A percentile compares a stretch with the other conserved stretches of the same genome.
Evolutionary conservation across 2,888 invertebrate genomes (phyloP).

Genomic region (Athrips mouffetella): DNA sequence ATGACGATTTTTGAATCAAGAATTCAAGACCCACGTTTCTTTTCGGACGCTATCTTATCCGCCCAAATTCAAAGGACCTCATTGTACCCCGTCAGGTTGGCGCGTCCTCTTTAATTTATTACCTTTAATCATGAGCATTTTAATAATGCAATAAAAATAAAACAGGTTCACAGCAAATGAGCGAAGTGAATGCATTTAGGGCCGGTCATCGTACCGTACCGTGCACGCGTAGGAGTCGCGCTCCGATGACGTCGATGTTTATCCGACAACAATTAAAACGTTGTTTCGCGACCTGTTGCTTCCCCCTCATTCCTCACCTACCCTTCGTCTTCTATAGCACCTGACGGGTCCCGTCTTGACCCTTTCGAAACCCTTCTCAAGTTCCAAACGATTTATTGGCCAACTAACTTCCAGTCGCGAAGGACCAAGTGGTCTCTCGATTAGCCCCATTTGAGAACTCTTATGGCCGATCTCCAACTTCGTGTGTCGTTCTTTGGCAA

Average conservation of each 20-base stretch:
- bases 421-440: conserved; percentile 30
- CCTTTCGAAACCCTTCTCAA: conserved; percentile 39
- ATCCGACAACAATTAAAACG: conserved; percentile 72
- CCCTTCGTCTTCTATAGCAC: conserved; percentile 20
- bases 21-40: background rate
- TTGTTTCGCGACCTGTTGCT: conserved; percentile 76
- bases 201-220: conserved; percentile 66
- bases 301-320: conserved; percentile 37
- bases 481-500: too few relatives aligned
- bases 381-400: conserved; percentile 40
- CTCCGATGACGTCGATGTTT: conserved; percentile 69
- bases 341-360: conserved; percentile 41
- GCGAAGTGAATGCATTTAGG: conserved; percentile 56
- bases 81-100: conserved; percentile 11
- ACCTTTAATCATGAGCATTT: conserved; percentile 19
- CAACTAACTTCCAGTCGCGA: conserved; percentile 36
- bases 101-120: conserved; percentile 15
- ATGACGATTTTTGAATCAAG: background rate
- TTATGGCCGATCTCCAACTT: too few relatives aligned
- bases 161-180: conserved; percentile 29
- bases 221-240: conserved; percentile 57
- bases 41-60: conserved; percentile 1
- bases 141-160: conserved; percentile 20
- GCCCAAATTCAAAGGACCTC: conserved; percentile 7
- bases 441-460: conserved; percentile 26